Evolutionary conservation across 2,888 invertebrate species (phyloP), one percentile per base, ranked within the genome.

Genomic region (Conus canariensis): DNA sequence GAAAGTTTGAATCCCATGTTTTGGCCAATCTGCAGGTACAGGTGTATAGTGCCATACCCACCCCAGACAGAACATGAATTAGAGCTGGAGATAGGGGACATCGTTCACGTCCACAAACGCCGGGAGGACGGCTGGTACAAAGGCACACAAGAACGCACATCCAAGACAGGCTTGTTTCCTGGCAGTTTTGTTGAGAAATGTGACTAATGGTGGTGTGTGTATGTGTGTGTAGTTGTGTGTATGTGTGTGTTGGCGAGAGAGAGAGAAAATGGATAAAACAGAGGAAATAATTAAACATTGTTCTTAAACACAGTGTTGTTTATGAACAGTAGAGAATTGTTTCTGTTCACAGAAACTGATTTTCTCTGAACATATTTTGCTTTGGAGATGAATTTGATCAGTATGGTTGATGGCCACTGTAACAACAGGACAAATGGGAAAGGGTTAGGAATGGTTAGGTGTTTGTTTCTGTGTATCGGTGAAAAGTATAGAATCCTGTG

Each of bases 81-180:
- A 93, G 99, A 98, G 95, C 97, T 99, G 85, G 98, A 98, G 93
- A 97, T 98, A 80, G 98, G 98, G 91, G 99, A 99, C 95, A 98
- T 99, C 90, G 98, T 99, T 93, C 97, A 98, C 94, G 99, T 99
- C 45, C 98, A 98, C 95, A 98, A 98, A 95, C 99, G 99, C 95
- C 97, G 98, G 89, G 98, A 98, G 88, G 99, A 99, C 95, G 99
- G 99, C 87, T 99, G 99, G 99, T 99, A 98, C 96, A 98, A 98
- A 96, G 99, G 99, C 45, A 98, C 98, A 0, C 97, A 98, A 93
- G 98, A 98, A 93, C 97, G 98, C 90, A 98, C 98, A 1, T 98
- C 99, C 74, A 98, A 98, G 94, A 98, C 98, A 8, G 99, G 99
- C n/a, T 97, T 99, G 83, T 99, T 99, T 97, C 99, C 99, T 3